These are phyloP conservation scores for Zoanthus sociatus DNA, from an alignment of 92 coral and sea anemone species.

Conservation along the genomic window DNA sequence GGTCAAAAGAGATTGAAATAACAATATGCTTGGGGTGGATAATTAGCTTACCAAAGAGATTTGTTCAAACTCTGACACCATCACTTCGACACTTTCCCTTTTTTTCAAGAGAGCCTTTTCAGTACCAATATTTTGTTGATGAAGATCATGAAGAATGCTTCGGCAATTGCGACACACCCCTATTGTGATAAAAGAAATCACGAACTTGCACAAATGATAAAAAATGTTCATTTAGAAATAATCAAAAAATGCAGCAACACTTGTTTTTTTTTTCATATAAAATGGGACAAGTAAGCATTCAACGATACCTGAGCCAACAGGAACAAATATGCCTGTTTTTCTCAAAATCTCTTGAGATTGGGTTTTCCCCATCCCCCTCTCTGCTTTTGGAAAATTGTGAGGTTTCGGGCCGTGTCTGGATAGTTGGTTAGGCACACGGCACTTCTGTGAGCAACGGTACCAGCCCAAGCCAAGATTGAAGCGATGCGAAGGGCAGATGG, in stretches of 20 bases:
- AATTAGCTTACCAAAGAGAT: constrained; percentile 30
- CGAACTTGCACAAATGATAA: constrained; percentile 1
- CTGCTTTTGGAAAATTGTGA: constrained; percentile 15
- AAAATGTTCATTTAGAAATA: constrained; percentile 2
- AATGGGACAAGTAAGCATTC: constrained; percentile 8
- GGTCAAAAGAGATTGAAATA: not conserved
- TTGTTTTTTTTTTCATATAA: not conserved
- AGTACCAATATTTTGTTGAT: constrained; percentile 1
- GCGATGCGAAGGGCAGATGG: constrained; percentile 31
- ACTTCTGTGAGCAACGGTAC: constrained; percentile 26
- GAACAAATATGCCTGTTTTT: constrained; percentile 45
- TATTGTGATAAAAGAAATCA: constrained; percentile 14
- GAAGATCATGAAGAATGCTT: constrained; percentile 5
- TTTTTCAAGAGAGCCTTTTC: not conserved
- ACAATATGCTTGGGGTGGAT: constrained; percentile 18
- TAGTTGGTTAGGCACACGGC: constrained; percentile 19
- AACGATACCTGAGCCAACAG: constrained; percentile 52
- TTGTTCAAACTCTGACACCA: constrained; percentile 39
- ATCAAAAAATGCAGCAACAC: not conserved
- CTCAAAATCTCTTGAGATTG: constrained; percentile 13
- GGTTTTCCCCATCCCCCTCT: constrained; percentile 10
- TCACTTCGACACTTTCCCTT: constrained; percentile 22
- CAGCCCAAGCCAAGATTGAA: constrained; percentile 11
- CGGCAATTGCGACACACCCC: constrained; percentile 33
- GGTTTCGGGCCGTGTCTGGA: constrained; percentile 22